Base-by-base conservation (phyloP, 2,113 vertebrate genomes). In the Nesospiza acunhae region DNA sequence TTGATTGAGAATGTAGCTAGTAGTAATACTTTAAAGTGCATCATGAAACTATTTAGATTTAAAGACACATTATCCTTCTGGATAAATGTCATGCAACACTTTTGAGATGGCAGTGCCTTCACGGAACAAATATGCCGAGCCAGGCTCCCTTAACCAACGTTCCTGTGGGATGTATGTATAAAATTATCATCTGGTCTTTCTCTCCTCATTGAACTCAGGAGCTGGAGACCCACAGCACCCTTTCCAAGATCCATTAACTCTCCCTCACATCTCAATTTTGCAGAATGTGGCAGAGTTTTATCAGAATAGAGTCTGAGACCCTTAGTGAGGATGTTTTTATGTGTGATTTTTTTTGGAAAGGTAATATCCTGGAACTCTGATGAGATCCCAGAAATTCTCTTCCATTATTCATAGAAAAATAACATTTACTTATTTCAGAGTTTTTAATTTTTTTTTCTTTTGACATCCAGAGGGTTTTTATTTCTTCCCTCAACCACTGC, bases 61-160 rank as follows among this genome's bases (percentile, higher is more conserved):
- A 94, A 92, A 93, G 79, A 47, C 66, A 56, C 28, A 42, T 91
- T 94, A 59, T 76, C 81, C 77, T 70, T 88, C 52, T 93, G 72
- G 55, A 41, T 76, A 68, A 91, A 94, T 86, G 56, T 90, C 56
- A 52, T 15, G 16, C 49, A 50, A 39, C 59, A 87, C 73, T 82
- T 87, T 28, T 84, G 87, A 69, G 35, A 63, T 46, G 31, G 59
- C 52, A 12, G 22, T 81, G 67, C 59, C 83, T 84, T 81, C 41
- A 15, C 33, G 58, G 78, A 70, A 33, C 20, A 39, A 35, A 59
- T 44, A 50, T 2, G 2, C 30, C 42, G 50, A 87, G 52, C 76
- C 84, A 80, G 53, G 52, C 31, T 66, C 42, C 44, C 37, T n/a
- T 44, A 33, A 66, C 23, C 76, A 63, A 17, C 2, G 0, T n/a